phyloP scores from a whole-genome alignment of 2,888 invertebrate species.

The Lymantria monacha region DNA sequence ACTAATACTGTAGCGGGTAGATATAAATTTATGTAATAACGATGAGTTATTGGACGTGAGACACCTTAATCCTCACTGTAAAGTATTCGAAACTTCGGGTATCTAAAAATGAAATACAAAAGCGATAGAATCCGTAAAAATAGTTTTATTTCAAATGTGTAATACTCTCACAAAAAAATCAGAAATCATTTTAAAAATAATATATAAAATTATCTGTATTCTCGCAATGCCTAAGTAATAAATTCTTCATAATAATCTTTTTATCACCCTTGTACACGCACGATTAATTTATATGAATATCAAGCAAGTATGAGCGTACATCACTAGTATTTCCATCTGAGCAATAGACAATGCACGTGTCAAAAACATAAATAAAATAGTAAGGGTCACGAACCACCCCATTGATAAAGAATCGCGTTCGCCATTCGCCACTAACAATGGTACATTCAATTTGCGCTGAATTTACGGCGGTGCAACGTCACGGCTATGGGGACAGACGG shows the following conservation, averaged over 20 bases:
- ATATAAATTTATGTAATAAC: too few species aligned
- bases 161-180: too few species aligned
- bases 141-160: too few species aligned
- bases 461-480: conserved; percentile 47
- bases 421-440: conserved; percentile 31
- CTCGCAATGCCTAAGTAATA: neutral
- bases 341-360: conserved; percentile 54
- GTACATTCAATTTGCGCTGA: conserved; percentile 69
- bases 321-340: conserved; percentile 25
- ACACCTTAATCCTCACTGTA: too few species aligned
- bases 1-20: too few species aligned
- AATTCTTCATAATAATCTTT: neutral
- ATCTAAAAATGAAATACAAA: too few species aligned
- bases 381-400: conserved; percentile 53
- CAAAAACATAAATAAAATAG: conserved; percentile 67
- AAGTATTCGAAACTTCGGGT: too few species aligned
- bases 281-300: conserved; percentile 24
- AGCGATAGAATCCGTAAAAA: too few species aligned
- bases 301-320: conserved; percentile 19
- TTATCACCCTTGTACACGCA: conserved; percentile 6
- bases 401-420: conserved; percentile 34
- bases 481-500: conserved; percentile 53
- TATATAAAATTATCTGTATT: too few species aligned
- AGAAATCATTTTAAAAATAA: too few species aligned
- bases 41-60: too few species aligned